Base-by-base conservation (phyloP, 2,888 invertebrate genomes). In the Acrobeloides nanus region DNA sequence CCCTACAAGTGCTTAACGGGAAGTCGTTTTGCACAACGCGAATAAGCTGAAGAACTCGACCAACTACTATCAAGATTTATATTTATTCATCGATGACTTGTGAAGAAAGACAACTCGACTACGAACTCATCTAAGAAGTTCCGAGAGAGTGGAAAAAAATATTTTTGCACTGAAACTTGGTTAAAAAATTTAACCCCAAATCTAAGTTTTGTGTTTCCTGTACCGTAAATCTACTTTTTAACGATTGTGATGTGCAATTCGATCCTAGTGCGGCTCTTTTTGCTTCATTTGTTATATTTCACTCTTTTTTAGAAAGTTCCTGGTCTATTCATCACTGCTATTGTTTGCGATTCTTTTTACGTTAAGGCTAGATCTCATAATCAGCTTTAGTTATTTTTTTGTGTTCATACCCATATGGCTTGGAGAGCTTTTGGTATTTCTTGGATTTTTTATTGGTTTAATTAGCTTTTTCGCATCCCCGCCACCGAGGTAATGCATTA, bases 351-450 rank as follows among this genome's bases (percentile, higher is more conserved):
- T 86, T 53, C 80, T 95, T 60, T 84, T 95, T 76, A 86, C 92
- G 12, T 80, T 97, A 67, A 83, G 87, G 68, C 80, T 90, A 63
- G 97, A 97, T 79, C 83, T 84, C 17, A 46, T 24, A 1, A 15
- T 44, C 25, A 35, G 15, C 73, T 54, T 61, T 46, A 64, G 55
- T 49, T 69, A 55, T 42, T 53, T 55, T n/a, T 53, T 70, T 35
- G 84, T 97, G 34, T 95, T 97, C 76, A 82, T 86, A 18, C 95
- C 97, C 41, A 84, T 97, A 73, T 97, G 92, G 92, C 82, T 90
- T 63, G 95, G 95, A 90, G 95, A 97, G 58, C 46, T 74, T 55
- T 81, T 90, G 74, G 92, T 89, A 15, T 84, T 93, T 32, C 73
- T 84, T 45, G 95, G 93, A 50, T 90, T 92, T 33, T 82, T 84